phyloP scores from a whole-genome alignment of 2,113 vertebrate species.

The Ursus arctos region DNA sequence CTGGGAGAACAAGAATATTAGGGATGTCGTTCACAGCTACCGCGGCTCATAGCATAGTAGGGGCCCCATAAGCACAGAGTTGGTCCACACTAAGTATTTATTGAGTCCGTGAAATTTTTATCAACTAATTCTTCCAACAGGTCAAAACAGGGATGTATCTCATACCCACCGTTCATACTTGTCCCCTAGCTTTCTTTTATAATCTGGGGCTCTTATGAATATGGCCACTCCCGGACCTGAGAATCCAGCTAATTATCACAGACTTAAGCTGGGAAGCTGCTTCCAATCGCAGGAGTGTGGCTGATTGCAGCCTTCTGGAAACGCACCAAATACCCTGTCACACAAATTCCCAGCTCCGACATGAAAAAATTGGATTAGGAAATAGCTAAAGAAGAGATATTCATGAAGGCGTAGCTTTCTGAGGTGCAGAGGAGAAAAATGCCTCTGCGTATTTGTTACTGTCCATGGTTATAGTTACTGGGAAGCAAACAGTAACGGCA shows the following conservation, averaged over 20 bases:
- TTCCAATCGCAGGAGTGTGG: not conserved
- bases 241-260: not conserved
- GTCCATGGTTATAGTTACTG: slow-evolving; percentile 55
- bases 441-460: slow-evolving; percentile 13
- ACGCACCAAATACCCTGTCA: slow-evolving; percentile 34
- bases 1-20: not conserved
- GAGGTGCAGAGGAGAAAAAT: slow-evolving; percentile 46
- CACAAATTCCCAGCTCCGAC: slow-evolving; percentile 66
- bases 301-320: slow-evolving; percentile 33
- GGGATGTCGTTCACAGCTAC: not conserved
- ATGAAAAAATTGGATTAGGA: slow-evolving; percentile 62
- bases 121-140: not conserved
- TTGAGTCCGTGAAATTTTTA: not conserved
- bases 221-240: not conserved
- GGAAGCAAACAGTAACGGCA: slow-evolving; percentile 59
- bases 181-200: not conserved
- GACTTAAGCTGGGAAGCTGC: not conserved
- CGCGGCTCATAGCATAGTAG: not conserved
- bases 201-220: not conserved
- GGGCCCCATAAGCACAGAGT: not conserved
- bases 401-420: slow-evolving; percentile 47
- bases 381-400: slow-evolving; percentile 60
- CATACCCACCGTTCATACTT: not conserved
- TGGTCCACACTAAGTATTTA: not conserved
- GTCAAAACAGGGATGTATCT: not conserved